Base-by-base conservation (phyloP, 92 coral and sea anemone genomes). In the Porites rus region DNA sequence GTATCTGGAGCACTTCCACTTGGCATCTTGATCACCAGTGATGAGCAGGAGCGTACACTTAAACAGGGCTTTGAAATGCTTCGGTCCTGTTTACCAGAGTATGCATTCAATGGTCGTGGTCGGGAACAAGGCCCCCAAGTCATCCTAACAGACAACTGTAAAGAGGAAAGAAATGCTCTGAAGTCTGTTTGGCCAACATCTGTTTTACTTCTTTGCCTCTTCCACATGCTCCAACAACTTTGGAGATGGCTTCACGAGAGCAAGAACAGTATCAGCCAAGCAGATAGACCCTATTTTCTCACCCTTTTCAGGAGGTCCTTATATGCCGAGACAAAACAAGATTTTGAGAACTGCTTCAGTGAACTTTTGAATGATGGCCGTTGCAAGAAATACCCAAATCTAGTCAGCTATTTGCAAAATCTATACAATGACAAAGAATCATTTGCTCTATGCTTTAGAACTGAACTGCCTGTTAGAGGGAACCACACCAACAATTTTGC, bases 401-500 rank as follows among this genome's bases (percentile, higher is more conserved):
- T 76, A 69, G 74, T 75, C 53, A 74, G 66, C 20, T 89, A 84
- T 70, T 84, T 89, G 87, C 77, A 56, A 75, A 86, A 78, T 76
- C 76, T 88, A 64, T 88, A 53, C 59, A 53, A 53, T 53, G 59
- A 82, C 46, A 83, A 53, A 78, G 72, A 84, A 73, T 66, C 87
- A 24, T 91, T 77, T 81, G 88, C 88, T 52, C 94, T 76, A 73
- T 87, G 90, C 77, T 82, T 86, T 86, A 78, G 80, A 63, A 80
- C 93, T 72, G 74, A 78, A 74, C 79, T 91, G 38, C 92, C 73
- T 54, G 88, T 88, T 66, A 38, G 92, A 80, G 95, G 95, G 95
- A 92, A 92, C 59, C 93, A 89, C 76, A 81, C 92, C 62, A 89
- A 89, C 90, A 92, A 89, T 79, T 85, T 92, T 74, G 90, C 79